Conservation (phyloP, 2,888 invertebrate species). For the Marronus borbonicus region DNA sequence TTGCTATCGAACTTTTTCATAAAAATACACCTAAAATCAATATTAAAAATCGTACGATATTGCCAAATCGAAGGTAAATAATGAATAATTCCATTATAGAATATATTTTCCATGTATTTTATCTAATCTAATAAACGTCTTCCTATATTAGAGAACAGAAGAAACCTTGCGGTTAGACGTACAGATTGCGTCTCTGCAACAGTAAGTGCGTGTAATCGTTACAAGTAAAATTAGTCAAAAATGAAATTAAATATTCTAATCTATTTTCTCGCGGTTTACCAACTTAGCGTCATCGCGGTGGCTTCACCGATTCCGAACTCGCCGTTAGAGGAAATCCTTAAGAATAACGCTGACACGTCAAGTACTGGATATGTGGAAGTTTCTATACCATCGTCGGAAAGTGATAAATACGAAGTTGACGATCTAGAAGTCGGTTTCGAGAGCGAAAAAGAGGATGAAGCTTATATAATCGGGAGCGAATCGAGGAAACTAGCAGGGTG, state of each 20-base stretch:
- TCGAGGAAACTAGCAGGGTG: neutral
- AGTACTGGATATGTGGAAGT: neutral
- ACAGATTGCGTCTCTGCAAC: neutral
- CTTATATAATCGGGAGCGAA: constrained; percentile 14
- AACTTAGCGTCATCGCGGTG: neutral
- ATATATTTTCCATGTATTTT: neutral
- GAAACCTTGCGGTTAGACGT: neutral
- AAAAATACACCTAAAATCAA: neutral
- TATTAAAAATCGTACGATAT: constrained; percentile 10
- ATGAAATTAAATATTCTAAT: constrained; percentile 2
- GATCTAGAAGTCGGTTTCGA: neutral
- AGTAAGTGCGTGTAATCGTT: neutral
- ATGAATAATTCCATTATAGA: constrained; percentile 2
- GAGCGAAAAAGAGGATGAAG: neutral
- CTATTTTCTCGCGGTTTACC: constrained; percentile 22
- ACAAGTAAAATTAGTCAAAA: neutral
- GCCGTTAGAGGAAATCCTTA: constrained; percentile 9
- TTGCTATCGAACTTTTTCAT: neutral
- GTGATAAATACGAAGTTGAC: neutral
- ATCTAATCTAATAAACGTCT: constrained; percentile 12
- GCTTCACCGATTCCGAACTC: neutral
- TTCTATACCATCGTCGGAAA: neutral
- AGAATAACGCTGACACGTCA: neutral
- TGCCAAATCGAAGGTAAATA: constrained; percentile 2
- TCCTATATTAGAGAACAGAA: constrained; percentile 16